phyloP scores from a whole-genome alignment of 2,113 vertebrate genomes.

The Guaruba guarouba region DNA sequence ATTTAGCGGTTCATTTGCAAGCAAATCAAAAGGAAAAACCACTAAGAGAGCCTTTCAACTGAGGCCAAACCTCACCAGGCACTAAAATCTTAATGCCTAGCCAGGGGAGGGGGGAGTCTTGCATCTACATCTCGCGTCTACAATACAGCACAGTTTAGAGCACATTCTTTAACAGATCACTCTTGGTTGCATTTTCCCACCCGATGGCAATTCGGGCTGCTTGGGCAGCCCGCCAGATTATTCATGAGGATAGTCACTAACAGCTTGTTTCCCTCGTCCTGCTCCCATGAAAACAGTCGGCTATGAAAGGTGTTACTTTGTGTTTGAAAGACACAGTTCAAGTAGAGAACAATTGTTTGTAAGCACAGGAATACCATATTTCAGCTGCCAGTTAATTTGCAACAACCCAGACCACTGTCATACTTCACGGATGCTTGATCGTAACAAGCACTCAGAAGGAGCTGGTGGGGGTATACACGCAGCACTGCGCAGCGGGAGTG shows the following conservation, averaged over 20 bases:
- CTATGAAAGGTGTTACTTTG: background rate
- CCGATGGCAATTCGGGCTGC: background rate
- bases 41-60: background rate
- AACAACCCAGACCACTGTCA: background rate
- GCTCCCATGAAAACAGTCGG: background rate
- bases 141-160: background rate
- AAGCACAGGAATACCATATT: background rate
- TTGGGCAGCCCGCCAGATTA: background rate
- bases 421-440: background rate
- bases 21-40: background rate
- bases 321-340: background rate
- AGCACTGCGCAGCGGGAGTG: fast-evolving
- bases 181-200: background rate
- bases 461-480: fast-evolving
- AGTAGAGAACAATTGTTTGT: background rate
- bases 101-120: fast-evolving
- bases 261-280: background rate
- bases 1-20: background rate
- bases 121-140: background rate
- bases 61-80: background rate
- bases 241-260: background rate
- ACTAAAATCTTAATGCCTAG: background rate
- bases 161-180: background rate
- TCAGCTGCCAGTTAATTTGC: background rate
- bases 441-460: fast-evolving